phyloP scores from a whole-genome alignment of 2,888 invertebrate genomes.

The Thelaira solivaga region DNA sequence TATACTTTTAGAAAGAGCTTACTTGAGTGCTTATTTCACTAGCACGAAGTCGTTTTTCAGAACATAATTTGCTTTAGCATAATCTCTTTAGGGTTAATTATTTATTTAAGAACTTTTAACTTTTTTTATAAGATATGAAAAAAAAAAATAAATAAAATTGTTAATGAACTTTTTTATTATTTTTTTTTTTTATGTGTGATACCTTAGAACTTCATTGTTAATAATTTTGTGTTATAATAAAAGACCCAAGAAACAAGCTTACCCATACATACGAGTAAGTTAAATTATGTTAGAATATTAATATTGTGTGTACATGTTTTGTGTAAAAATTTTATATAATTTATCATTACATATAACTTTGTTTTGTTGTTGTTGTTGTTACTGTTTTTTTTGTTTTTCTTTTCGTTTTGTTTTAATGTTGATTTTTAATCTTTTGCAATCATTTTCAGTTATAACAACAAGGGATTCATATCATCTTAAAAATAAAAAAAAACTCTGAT shows the following conservation, averaged over 20 bases:
- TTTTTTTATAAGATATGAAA: no score
- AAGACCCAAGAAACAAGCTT: not conserved
- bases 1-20: no score
- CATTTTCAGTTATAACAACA: conserved; percentile 66
- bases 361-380: no score
- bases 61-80: no score
- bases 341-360: conserved; percentile 73
- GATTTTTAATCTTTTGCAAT: conserved; percentile 75
- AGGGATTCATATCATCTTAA: conserved; percentile 50
- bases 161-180: conserved; percentile 64
- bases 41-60: no score
- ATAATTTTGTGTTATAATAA: conserved; percentile 54
- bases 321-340: conserved; percentile 71
- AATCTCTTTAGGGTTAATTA: conserved; percentile 2
- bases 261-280: not conserved
- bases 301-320: conserved; percentile 40
- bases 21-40: no score
- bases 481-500: conserved; percentile 3
- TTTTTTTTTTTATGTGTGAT: conserved; percentile 50
- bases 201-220: conserved; percentile 44
- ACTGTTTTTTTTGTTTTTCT: no score
- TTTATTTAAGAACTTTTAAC: not conserved
- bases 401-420: conserved; percentile 72
- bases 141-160: conserved; percentile 28
- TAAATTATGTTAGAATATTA: not conserved